phyloP scores from a whole-genome alignment of 2,113 vertebrate species.

The Dipodomys stephensi region DNA sequence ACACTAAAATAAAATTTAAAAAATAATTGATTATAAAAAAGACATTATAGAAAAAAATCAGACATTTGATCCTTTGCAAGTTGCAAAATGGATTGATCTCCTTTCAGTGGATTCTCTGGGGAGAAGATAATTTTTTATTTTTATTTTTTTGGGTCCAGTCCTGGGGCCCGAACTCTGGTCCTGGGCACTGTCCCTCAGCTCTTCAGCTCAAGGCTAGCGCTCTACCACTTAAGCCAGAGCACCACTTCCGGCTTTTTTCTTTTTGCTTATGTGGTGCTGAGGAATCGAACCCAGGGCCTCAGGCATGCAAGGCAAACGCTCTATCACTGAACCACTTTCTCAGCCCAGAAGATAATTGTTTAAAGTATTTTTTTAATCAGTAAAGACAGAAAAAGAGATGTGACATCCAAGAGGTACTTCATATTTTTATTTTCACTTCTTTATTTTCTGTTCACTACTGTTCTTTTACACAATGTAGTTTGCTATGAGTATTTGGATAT shows the following conservation, averaged over 20 bases:
- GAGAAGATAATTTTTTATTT: neutral
- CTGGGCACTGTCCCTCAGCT: no score
- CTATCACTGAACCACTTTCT: no score
- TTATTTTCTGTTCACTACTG: neutral
- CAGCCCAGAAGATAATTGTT: neutral
- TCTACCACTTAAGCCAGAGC: no score
- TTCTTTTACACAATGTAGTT: neutral
- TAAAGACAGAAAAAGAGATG: neutral
- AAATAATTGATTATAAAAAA: no score
- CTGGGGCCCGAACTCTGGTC: no score
- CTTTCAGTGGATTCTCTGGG: neutral
- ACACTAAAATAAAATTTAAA: no score
- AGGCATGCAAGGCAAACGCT: no score
- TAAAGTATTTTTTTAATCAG: conserved; percentile 12
- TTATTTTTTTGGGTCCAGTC: no score
- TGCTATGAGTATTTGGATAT: neutral
- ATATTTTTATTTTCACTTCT: neutral
- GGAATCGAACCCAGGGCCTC: no score
- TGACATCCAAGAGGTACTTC: neutral
- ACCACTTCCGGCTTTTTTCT: no score
- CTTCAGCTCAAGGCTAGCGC: no score
- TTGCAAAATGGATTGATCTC: conserved; percentile 17
- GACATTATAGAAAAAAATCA: neutral
- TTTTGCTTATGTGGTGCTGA: no score
- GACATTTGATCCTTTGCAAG: conserved; percentile 10